phyloP scores from a whole-genome alignment of 2,797 vertebrate species.

The Halcyon chelicuti region DNA sequence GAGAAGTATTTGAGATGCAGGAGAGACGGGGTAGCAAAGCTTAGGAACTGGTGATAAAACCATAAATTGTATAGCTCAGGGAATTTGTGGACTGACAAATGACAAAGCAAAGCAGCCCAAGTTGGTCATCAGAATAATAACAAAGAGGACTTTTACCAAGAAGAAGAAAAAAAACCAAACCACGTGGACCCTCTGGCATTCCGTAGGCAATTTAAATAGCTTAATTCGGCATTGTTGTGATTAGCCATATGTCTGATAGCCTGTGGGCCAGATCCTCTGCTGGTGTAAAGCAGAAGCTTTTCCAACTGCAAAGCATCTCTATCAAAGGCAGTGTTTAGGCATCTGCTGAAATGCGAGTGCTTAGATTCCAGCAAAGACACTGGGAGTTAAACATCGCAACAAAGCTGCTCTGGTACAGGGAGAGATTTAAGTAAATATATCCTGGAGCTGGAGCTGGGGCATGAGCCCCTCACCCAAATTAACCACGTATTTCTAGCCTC shows the following conservation, averaged over 20 bases:
- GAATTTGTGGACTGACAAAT: constrained; percentile 73
- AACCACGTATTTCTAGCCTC: accelerated
- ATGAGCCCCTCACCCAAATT: not conserved
- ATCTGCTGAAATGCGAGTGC: not conserved
- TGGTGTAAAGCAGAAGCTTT: constrained; percentile 26
- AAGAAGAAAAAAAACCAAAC: not conserved
- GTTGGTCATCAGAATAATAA: constrained; percentile 62
- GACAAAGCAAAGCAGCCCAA: constrained; percentile 72
- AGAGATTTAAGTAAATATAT: not conserved
- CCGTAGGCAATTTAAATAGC: constrained; percentile 59
- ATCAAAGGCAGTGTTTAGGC: not conserved
- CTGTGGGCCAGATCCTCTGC: constrained; percentile 27
- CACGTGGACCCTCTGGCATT: constrained; percentile 38
- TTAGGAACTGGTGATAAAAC: constrained; percentile 73
- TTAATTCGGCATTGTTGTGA: constrained; percentile 61
- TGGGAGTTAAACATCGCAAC: not conserved
- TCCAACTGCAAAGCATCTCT: not conserved
- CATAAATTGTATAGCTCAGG: constrained; percentile 74
- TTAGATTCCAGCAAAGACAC: not conserved
- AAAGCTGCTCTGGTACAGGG: not conserved
- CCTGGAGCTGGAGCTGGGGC: not conserved
- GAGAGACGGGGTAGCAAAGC: constrained; percentile 64
- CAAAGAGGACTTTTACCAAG: constrained; percentile 57
- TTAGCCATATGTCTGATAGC: constrained; percentile 48
- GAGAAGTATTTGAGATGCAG: constrained; percentile 73